Evolutionary conservation across 2,888 invertebrate genomes (phyloP), one percentile per base, ranked within the genome.

Genomic region (Perdita meconis): DNA sequence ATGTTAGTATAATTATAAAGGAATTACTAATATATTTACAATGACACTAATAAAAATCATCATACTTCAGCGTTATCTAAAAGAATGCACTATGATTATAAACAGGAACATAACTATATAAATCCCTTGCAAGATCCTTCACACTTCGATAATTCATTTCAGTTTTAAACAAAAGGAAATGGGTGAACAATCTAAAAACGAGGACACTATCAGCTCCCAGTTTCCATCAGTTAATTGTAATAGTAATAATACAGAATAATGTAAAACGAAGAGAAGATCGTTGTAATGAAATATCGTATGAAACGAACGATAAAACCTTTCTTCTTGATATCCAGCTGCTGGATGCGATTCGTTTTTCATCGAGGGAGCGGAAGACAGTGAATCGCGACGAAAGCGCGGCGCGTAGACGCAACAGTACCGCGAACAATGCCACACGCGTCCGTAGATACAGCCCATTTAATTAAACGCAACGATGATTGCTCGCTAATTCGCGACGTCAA

Each of bases 381-480:
- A 61, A 64, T 65, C 19, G 13, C 47, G 53, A 38, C 4, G 44
- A 19, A 47, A 47, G 22, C 16, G 30, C 13, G 5, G 36, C 47
- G 10, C 34, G 47, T n/a, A 51, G 36, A 36, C 38, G 50, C 50
- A 36, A 34, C 38, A 38, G 26, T 51, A 40, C 22, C 38, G 59
- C 16, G 24, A 30, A 57, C 40, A 60, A 55, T 47, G 59, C 47
- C 47, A 53, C 38, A 13, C 44, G 51, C 73, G 36, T 22, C 24
- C 44, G 44, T 56, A 34, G 78, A 71, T 59, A 77, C 63, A 78
- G 60, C 51, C 51, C 76, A 78, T 78, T 78, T 78, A 76, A 78
- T 78, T 78, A 78, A 76, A 78, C 78, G 78, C 63, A 53, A 60
- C 66, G 66, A 64, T 68, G 77, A 78, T 78, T 76, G 59, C 76